These are phyloP conservation scores for Molothrus ater DNA, from an alignment of 2,797 vertebrate genomes.

Conservation along the genomic window DNA sequence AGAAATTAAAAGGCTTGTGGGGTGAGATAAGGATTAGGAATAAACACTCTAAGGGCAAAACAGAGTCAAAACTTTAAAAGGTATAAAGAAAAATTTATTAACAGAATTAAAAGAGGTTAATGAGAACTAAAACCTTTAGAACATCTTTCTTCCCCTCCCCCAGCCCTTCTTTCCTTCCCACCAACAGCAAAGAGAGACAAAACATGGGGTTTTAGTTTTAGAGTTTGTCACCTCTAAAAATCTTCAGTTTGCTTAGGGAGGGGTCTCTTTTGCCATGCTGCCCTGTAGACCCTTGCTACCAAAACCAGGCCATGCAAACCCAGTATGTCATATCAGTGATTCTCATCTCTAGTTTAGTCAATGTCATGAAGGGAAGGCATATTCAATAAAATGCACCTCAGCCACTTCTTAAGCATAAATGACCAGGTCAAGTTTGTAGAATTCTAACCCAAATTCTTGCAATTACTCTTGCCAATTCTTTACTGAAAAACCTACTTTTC, in stretches of 20 bases:
- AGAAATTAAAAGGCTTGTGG: not conserved
- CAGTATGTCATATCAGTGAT: not conserved
- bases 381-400: not conserved
- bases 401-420: not conserved
- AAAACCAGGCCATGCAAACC: not conserved
- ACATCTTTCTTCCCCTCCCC: not conserved
- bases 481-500: not conserved
- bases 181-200: not conserved
- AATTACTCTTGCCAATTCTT: not conserved
- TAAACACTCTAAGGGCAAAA: not conserved
- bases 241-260: not conserved
- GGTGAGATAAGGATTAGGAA: not conserved
- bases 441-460: not conserved
- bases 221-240: not conserved
- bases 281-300: not conserved
- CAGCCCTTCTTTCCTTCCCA: not conserved
- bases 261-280: not conserved
- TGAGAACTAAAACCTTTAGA: not conserved
- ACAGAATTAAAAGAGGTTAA: not conserved
- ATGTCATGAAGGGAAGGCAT: not conserved
- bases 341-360: not conserved
- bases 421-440: not conserved
- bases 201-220: not conserved
- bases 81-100: not conserved
- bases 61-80: not conserved